A percentile compares a stretch with the other conserved stretches of the same genome.
These are phyloP conservation scores for Nesidiocoris tenuis DNA, from an alignment of 2,888 invertebrate species.

Conservation along the genomic window DNA sequence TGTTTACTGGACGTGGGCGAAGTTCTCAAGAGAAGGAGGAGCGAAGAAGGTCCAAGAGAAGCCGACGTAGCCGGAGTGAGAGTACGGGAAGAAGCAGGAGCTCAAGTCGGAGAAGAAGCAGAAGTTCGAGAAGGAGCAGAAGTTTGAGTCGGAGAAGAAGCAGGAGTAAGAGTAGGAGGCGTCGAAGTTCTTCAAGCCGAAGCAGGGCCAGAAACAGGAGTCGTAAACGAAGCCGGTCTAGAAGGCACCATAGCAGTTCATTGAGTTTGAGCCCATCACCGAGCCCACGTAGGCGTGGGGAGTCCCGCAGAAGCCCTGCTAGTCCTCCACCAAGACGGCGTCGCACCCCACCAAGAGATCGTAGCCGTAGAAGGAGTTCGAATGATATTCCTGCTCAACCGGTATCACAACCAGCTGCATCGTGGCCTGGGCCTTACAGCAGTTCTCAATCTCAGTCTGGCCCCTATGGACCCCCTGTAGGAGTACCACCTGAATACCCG, in stretches of 20 bases:
- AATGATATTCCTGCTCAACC: background rate
- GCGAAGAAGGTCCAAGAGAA: background rate
- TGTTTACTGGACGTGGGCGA: background rate
- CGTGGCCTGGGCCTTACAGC: background rate
- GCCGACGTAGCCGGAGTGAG: background rate
- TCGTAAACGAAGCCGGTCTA: background rate
- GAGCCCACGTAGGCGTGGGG: background rate
- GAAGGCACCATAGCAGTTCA: slow-evolving; percentile 4
- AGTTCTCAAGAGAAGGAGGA: slow-evolving; percentile 9
- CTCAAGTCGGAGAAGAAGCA: background rate
- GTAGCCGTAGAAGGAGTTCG: background rate
- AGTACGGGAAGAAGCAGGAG: background rate
- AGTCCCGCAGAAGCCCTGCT: too few species aligned
- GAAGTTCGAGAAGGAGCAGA: background rate
- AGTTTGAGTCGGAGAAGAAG: background rate
- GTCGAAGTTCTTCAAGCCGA: background rate
- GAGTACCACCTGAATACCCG: background rate
- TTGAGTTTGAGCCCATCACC: slow-evolving; percentile 9
- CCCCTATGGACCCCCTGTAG: background rate
- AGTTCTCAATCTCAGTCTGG: background rate
- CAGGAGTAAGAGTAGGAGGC: background rate
- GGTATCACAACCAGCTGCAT: too few species aligned
- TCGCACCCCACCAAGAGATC: background rate
- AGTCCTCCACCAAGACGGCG: background rate
- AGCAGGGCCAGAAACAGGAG: slow-evolving; percentile 2